Percentiles rank a stretch among this genome's conserved stretches.
phyloP scores from a whole-genome alignment of 23 tunicate genomes.

The Aplidium turbinatum region DNA sequence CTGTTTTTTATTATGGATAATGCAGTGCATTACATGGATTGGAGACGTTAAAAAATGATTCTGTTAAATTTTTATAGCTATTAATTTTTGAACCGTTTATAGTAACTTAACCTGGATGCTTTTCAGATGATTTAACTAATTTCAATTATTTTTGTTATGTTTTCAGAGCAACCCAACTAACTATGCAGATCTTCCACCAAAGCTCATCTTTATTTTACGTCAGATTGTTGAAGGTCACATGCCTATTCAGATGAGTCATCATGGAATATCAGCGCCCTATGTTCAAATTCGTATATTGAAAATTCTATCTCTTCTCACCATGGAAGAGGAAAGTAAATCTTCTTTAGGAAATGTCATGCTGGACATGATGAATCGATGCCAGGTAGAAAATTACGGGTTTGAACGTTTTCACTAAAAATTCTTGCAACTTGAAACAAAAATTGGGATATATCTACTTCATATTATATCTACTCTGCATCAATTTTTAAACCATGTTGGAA shows the following conservation, averaged over 20 bases:
- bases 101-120: no score
- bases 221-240: constrained; percentile 55
- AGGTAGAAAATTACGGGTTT: no score
- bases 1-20: neutral
- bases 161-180: constrained; percentile 1
- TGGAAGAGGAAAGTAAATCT: constrained; percentile 11
- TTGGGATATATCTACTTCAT: no score
- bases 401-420: no score
- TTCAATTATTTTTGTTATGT: neutral
- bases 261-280: constrained; percentile 74
- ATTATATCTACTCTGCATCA: no score
- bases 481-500: neutral
- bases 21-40: neutral
- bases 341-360: neutral
- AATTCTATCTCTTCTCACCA: constrained; percentile 19
- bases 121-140: no score
- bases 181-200: constrained; percentile 11
- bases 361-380: constrained; percentile 29
- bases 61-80: no score
- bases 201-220: constrained; percentile 48
- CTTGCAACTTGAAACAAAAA: no score
- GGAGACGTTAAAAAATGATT: neutral
- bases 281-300: constrained; percentile 41
- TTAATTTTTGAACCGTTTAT: no score
- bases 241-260: constrained; percentile 55